Base-by-base conservation (phyloP, 2,113 vertebrate species). In the Labrus mixtus region DNA sequence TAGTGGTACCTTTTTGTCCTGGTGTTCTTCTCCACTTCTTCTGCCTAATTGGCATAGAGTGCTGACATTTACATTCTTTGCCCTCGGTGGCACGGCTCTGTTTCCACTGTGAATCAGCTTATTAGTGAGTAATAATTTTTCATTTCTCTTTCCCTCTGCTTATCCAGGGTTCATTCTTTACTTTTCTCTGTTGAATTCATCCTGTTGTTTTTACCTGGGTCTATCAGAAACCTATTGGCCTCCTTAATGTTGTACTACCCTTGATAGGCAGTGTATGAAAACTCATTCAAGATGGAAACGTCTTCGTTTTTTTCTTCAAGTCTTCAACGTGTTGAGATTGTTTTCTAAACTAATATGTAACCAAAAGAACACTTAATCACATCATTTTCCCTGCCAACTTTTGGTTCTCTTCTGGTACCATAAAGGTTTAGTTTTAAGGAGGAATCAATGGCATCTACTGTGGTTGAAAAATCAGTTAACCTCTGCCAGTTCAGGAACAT, bases 1-100 rank as follows among this genome's bases (percentile, higher is more conserved):
- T 76, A 57, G 59, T 67, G 53, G 50, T 87, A 86, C 72, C 81
- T 87, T 89, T 41, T 85, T 84, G 83, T 82, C 54, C 43, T 63
- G n/a, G 76, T 77, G 66, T 71, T 19, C 79, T 39, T 64, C 73
- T 79, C 63, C 20, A 29, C 70, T 79, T 37, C 77, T 75, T 65
- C 64, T 72, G 55, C 71, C 73, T 92, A 89, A 90, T 93, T 92
- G 88, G 91, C 81, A 85, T 45, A 72, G 76, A 84, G 83, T 62
- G 74, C 85, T 90, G 89, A 88, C 84, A 86, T 91, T 90, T 91
- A 73, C 78, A 87, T 86, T 71, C 75, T 73, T 76, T 8, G 55
- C 80, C 78, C 89, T 84, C 79, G 68, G 83, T 83, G 78, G 77
- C 82, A 84, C 37, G 36, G 51, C 46, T 78, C 45, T 61, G 59